Base-by-base conservation (phyloP, 2,113 vertebrate genomes). In the Cyanoramphus novaezelandiae region DNA sequence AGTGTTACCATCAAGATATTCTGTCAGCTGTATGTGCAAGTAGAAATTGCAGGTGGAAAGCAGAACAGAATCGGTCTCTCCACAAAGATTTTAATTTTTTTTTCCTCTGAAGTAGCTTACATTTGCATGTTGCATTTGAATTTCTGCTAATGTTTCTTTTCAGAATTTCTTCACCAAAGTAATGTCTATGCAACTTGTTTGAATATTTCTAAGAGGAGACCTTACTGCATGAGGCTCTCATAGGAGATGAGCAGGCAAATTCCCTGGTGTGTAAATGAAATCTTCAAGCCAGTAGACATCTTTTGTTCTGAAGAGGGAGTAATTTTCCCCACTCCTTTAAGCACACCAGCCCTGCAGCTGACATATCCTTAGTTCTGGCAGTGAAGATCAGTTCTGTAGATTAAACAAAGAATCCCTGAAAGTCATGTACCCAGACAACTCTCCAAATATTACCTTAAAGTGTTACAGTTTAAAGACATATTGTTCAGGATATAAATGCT, bases 81-180 rank as follows among this genome's bases (percentile, higher is more conserved):
- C 6, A 11, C 5, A 37, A 23, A 35, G 57, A 24, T 10, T 85
- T 68, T 43, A 0, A 13, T 33, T 65, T 57, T 71, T 29, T 68
- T 13, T 9, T 9, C 4, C 13, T n/a, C 9, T 17, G 50, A 57
- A 68, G 28, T 13, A 47, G 28, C n/a, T 88, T 9, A 0, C 8
- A 1, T n/a, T 75, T 13, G 74, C 3, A 11, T 0, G 1, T 24
- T 8, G 12, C 0, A 1, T 79, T 90, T 41, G n/a, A 88, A 50
- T 83, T 77, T n/a, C 63, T 46, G 31, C 8, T 47, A 65, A n/a
- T 1, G 6, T 13, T 57, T 74, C 75, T 64, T 31, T 74, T 69
- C 71, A 80, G 44, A 49, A 33, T 63, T 55, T 83, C 43, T 82
- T 85, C 31, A 39, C 46, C 20, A 50, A 57, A 70, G 55, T 49